Evolutionary conservation across 2,113 vertebrate genomes (phyloP).

Genomic region (Xiphorhynchus elegans): DNA sequence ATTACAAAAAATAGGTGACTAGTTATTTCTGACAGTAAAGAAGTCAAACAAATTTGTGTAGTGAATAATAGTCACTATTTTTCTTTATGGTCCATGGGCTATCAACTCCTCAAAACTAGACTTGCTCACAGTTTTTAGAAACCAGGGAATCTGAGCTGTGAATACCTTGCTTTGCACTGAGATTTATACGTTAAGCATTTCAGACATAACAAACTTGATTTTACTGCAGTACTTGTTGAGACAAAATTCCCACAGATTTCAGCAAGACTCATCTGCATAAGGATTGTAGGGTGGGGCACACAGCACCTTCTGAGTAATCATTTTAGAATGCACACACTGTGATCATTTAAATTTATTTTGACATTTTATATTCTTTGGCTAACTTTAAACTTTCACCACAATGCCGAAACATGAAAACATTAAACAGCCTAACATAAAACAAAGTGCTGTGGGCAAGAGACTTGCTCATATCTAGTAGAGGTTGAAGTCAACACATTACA

Average conservation of each 20-base stretch:
- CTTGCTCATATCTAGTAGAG: constrained; percentile 40
- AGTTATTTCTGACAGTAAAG: not conserved
- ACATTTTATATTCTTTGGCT: constrained; percentile 8
- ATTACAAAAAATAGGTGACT: not conserved
- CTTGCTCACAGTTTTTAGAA: not conserved
- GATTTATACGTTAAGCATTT: not conserved
- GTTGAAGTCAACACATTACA: constrained; percentile 44
- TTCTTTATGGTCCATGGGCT: fast-evolving
- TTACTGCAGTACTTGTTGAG: constrained; percentile 10
- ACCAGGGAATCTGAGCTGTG: not conserved
- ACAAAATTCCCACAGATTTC: not conserved
- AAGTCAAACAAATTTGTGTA: not conserved
- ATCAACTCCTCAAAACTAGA: not conserved
- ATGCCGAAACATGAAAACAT: not conserved
- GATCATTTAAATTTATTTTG: not conserved
- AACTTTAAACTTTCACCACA: not conserved
- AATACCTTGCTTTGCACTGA: not conserved
- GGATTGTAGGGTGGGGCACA: constrained; percentile 1
- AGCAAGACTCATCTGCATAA: not conserved
- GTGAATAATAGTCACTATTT: not conserved
- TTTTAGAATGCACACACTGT: not conserved
- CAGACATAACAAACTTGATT: not conserved
- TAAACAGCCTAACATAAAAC: constrained; percentile 51
- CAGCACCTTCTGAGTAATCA: not conserved
- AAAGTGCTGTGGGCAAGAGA: constrained; percentile 36